Conservation (phyloP, 1,140 invertebrate species). For the Microvelia longipes region DNA sequence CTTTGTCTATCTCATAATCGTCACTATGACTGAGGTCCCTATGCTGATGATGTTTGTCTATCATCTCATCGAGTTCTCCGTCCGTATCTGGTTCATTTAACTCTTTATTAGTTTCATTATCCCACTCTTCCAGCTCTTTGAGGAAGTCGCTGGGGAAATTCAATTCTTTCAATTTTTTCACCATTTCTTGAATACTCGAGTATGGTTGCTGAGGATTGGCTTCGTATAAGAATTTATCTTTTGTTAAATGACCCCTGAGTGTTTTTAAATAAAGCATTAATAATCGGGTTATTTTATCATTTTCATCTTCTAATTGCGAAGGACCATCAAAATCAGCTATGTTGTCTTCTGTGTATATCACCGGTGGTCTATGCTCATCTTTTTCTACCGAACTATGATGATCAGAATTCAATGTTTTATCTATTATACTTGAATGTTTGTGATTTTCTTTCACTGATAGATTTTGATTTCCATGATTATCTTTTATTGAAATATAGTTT, state of each 20-base stretch:
- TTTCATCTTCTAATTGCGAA: constrained; percentile 3
- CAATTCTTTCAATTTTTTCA: constrained; percentile 3
- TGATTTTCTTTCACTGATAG: no score
- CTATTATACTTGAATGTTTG: no score
- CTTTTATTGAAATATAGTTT: no score
- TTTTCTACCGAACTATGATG: no score
- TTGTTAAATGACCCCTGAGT: constrained; percentile 1
- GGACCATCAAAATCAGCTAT: not conserved
- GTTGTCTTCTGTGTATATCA: not conserved
- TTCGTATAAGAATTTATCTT: constrained; percentile 10
- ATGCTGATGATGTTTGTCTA: not conserved
- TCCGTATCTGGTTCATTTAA: not conserved
- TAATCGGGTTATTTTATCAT: not conserved
- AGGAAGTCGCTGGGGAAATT: constrained; percentile 6
- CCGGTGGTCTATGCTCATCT: not conserved
- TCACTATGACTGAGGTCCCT: not conserved
- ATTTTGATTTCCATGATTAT: no score
- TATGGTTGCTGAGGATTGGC: not conserved
- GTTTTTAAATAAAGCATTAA: constrained; percentile 7
- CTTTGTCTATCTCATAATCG: constrained; percentile 1
- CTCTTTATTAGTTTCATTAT: not conserved
- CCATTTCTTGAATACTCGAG: constrained; percentile 6
- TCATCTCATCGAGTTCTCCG: not conserved
- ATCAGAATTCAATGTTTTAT: no score
- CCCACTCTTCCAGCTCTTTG: constrained; percentile 5